These are phyloP conservation scores for Procambarus clarkii DNA, from an alignment of 1,140 invertebrate species.

Conservation along the genomic window DNA sequence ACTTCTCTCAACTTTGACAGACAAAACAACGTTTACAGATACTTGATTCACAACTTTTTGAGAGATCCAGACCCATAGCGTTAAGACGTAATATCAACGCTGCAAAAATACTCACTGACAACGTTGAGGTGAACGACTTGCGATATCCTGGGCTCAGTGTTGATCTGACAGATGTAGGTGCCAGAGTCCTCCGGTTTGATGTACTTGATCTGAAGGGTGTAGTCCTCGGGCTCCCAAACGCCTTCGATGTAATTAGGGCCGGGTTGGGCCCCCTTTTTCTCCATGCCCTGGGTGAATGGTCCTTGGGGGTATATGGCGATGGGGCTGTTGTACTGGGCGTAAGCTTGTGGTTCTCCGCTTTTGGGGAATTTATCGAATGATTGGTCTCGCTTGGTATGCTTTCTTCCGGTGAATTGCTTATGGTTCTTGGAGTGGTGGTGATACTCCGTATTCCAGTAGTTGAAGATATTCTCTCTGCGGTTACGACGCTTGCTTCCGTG, in stretches of 20 bases:
- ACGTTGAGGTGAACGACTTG: constrained; percentile 58
- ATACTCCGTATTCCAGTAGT: neutral
- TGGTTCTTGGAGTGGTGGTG: neutral
- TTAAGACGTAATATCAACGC: too few relatives aligned
- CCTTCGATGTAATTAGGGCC: constrained; percentile 62
- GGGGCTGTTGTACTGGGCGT: constrained; percentile 3
- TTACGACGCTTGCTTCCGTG: neutral
- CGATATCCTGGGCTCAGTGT: constrained; percentile 63
- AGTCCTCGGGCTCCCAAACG: constrained; percentile 68
- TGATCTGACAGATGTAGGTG: constrained; percentile 70
- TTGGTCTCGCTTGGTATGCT: neutral
- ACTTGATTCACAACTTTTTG: too few relatives aligned
- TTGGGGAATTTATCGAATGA: neutral
- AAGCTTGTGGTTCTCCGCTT: neutral
- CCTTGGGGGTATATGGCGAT: constrained; percentile 60
- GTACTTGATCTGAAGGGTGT: constrained; percentile 68
- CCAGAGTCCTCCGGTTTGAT: constrained; percentile 58
- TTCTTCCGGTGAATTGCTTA: neutral
- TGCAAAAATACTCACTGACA: constrained; percentile 54
- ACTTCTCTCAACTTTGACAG: too few relatives aligned
- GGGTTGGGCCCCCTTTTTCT: constrained; percentile 16
- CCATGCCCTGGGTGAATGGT: neutral
- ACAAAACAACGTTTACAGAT: too few relatives aligned
- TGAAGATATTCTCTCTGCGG: neutral
- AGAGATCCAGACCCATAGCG: too few relatives aligned